Evolutionary conservation across 1,140 invertebrate genomes (phyloP).

Genomic region (Contarinia nasturtii): DNA sequence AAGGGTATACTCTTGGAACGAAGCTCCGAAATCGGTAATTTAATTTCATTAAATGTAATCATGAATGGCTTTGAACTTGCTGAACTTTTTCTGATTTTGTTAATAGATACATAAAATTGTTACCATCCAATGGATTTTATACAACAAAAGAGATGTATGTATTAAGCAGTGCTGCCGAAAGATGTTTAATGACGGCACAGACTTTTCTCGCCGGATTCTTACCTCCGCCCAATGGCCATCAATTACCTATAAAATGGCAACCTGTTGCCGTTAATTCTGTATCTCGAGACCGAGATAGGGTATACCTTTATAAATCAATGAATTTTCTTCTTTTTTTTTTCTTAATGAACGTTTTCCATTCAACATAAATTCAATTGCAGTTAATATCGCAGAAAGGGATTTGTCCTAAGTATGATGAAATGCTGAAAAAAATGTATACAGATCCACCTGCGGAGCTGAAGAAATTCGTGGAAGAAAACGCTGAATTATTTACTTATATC

Average conservation of each 20-base stretch:
- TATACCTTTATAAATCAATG: conserved; percentile 19
- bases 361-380: conserved; percentile 20
- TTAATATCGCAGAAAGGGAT: conserved; percentile 37
- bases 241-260: conserved; percentile 63
- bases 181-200: conserved; percentile 74
- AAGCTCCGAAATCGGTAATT: conserved; percentile 34
- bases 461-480: conserved; percentile 32
- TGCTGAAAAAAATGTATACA: conserved; percentile 30
- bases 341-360: too few relatives aligned
- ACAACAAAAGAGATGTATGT: conserved; percentile 42
- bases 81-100: too few relatives aligned
- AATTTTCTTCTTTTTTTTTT: conserved; percentile 9
- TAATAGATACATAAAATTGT: conserved; percentile 46
- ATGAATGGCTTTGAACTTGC: too few relatives aligned
- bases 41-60: conserved; percentile 1
- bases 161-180: conserved; percentile 57
- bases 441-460: conserved; percentile 25
- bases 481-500: conserved; percentile 40
- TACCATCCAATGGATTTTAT: conserved; percentile 38
- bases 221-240: conserved; percentile 49
- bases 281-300: conserved; percentile 44
- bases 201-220: conserved; percentile 65
- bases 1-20: too few relatives aligned
- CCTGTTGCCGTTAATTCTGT: conserved; percentile 69
- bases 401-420: conserved; percentile 39